Base-by-base conservation (phyloP, 2,888 invertebrate species). In the Mechanitis mazaeus region DNA sequence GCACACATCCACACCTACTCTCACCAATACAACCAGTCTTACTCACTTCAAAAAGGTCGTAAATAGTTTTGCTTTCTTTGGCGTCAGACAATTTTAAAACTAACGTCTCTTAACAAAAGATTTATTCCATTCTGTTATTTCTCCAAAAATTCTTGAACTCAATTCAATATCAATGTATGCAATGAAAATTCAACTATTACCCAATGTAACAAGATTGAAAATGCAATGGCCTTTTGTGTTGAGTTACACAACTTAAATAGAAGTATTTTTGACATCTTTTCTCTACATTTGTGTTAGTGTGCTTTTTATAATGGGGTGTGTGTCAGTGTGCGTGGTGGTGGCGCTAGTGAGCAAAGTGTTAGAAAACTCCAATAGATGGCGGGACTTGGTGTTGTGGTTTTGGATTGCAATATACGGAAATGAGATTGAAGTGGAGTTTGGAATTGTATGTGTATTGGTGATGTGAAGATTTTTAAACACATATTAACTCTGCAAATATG, bases 271-370 rank as follows among this genome's bases (percentile, higher is more conserved):
- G 79, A 68, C 68, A 79, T 77, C 79, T 85, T 86, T 87, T 80
- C 75, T 64, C 61, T 61, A 55, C 64, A 66, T 46, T 46, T 73
- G 84, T 84, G 81, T 81, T 61, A 42, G 68, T 64, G 67, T 65
- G 35, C 31, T 38, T 62, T 53, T 57, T 50, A 9, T 42, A 9
- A 62, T 56, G 55, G 59, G 20, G 50, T 12, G 7, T 78, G 76
- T 72, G 76, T 74, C 69, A 60, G 61, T 70, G 69, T 69, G 71
- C 46, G 63, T 63, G 66, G 59, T 60, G 59, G 77, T 77, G 87
- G 88, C 88, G 89, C 86, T 87, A 86, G 84, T 85, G 85, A 78
- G 78, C 74, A 71, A 46, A 47, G 55, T 86, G 69, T 72, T 53
- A 64, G 64, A 70, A 72, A 72, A 65, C 61, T 61, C 65, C 72